Evolutionary conservation across 2,113 vertebrate species (phyloP), one percentile per base, ranked within the genome.

Genomic region (Boleophthalmus pectinirostris): DNA sequence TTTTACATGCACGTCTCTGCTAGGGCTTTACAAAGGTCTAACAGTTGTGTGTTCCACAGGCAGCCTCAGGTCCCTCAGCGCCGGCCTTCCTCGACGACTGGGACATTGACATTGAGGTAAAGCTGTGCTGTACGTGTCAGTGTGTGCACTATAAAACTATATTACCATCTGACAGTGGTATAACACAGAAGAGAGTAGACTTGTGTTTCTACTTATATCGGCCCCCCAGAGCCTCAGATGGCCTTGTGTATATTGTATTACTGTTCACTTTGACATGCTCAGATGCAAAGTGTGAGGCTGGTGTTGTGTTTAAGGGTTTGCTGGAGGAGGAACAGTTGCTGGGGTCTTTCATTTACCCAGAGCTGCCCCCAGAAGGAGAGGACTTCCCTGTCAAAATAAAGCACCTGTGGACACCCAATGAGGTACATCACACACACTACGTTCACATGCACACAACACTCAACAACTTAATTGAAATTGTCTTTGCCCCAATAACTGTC

Each of bases 361-460:
- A 70, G 0, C 86, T 96, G 0, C 96, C 96, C 65, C 20, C 83
- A 29, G 76, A 90, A 7, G 93, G 92, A 78, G 81, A 93, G 72
- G 70, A 33, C 1, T 95, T 95, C 77, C 81, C 88, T 49, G 95
- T 95, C 73, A 90, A 53, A 76, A 93, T 98, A 18, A 96, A 93
- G 25, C 97, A 98, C 35, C 54, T 99, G 67, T 83, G 93, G 75
- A 95, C 96, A 18, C 97, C 97, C 38, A 95, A 95, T 43, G 91
- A 96, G 94, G 97, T 98, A 88, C 29, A 1, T 11, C 5, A 57
- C 16, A 61, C 23, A 10, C 9, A 43, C 38, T 43, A 43, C 9
- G 9, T 43, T 43, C 29, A 29, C 29, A 29, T 29, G 29, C 29
- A 29, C 29, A 29, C 29, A 29, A 29, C 29, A 29, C 29, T 2